phyloP scores from a whole-genome alignment of 2,888 invertebrate genomes.

The Drosophila emarginata region DNA sequence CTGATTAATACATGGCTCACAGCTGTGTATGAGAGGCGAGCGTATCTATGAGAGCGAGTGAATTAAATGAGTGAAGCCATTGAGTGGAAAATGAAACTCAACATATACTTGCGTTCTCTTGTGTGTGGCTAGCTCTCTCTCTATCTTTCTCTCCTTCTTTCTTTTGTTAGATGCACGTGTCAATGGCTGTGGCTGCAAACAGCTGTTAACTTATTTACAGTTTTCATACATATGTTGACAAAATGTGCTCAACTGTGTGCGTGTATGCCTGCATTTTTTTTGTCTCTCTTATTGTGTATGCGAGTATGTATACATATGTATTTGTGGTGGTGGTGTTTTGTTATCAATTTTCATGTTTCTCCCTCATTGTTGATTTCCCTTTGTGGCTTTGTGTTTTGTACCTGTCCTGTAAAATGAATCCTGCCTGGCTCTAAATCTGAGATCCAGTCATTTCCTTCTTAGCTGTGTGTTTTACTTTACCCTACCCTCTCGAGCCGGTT shows the following conservation, averaged over 20 bases:
- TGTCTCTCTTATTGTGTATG: slow-evolving; percentile 13
- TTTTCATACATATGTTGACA: slow-evolving; percentile 72
- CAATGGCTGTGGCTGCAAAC: slow-evolving; percentile 62
- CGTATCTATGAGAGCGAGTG: slow-evolving; percentile 15
- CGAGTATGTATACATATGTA: slow-evolving; percentile 20
- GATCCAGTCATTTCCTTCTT: slow-evolving; percentile 14
- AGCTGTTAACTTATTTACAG: slow-evolving; percentile 74
- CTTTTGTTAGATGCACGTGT: slow-evolving; percentile 59
- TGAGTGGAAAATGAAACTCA: slow-evolving; percentile 53
- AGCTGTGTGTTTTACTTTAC: slow-evolving; percentile 1
- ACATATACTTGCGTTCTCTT: slow-evolving; percentile 54
- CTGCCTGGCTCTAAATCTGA: slow-evolving; percentile 3
- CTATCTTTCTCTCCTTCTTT: slow-evolving; percentile 14
- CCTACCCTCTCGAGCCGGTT: slow-evolving; percentile 15
- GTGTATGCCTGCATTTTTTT: slow-evolving; percentile 3
- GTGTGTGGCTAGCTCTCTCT: slow-evolving; percentile 20
- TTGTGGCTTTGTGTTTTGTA: slow-evolving; percentile 22
- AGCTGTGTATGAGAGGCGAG: slow-evolving; percentile 43
- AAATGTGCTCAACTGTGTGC: slow-evolving; percentile 50
- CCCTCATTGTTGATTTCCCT: slow-evolving; percentile 15
- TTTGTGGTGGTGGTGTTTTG: slow-evolving; percentile 53
- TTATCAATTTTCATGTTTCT: slow-evolving; percentile 48
- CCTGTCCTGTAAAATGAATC: slow-evolving; percentile 15
- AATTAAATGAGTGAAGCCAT: not conserved
- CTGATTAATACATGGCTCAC: slow-evolving; percentile 59